Percentiles rank a stretch among this genome's conserved stretches.
Conservation (phyloP, 2,888 invertebrate species). For the Stramonita haemastoma region DNA sequence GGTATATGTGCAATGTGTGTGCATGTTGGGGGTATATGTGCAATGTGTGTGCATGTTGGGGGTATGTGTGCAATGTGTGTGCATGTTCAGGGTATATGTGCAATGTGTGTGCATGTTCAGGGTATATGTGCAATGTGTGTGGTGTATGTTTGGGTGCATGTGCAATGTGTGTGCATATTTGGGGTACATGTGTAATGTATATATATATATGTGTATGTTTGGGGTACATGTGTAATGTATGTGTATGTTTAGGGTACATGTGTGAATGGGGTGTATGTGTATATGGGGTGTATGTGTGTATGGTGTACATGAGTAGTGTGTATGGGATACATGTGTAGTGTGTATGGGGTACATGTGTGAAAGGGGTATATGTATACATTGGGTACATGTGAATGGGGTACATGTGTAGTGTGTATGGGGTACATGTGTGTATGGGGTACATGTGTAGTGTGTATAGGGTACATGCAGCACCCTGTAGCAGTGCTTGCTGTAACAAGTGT, state of each 20-base stretch:
- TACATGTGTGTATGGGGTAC: background rate
- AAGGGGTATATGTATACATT: background rate
- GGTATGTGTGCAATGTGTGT: background rate
- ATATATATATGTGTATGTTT: background rate
- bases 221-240: background rate
- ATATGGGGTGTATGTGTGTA: background rate
- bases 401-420: background rate
- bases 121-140: background rate
- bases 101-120: background rate
- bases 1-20: background rate
- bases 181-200: background rate
- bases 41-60: background rate
- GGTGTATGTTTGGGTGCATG: background rate
- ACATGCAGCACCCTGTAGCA: no score
- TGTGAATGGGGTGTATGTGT: background rate
- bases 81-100: background rate
- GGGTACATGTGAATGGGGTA: background rate
- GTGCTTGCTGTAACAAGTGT: no score
- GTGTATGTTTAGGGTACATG: background rate
- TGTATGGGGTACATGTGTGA: background rate
- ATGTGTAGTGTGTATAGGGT: background rate
- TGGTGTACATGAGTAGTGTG: background rate
- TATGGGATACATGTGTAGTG: background rate
- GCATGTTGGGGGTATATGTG: background rate
- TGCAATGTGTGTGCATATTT: background rate